Conservation (phyloP, 2,888 invertebrate genomes). For the Koerneria pararmatus region DNA sequence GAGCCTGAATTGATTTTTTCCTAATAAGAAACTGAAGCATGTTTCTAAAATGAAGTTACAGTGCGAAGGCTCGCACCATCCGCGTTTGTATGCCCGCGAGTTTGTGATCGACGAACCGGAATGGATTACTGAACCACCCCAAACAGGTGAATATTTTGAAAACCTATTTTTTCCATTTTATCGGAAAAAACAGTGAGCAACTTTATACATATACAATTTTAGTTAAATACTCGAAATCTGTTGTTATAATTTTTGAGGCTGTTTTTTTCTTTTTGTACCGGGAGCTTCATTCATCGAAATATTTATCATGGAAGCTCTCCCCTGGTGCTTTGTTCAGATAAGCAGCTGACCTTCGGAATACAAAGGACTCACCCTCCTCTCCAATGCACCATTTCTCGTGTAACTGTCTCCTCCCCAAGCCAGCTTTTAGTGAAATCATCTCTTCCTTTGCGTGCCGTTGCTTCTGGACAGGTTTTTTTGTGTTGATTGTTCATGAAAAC, state of each 20-base stretch:
- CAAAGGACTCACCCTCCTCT: slow-evolving; percentile 48
- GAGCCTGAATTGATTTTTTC: too few relatives aligned
- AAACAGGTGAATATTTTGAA: not conserved
- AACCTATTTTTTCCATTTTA: too few relatives aligned
- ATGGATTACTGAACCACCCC: slow-evolving; percentile 35
- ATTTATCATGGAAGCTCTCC: too few relatives aligned
- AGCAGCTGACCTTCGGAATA: slow-evolving; percentile 30
- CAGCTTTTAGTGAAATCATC: slow-evolving; percentile 32
- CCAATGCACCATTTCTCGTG: slow-evolving; percentile 27
- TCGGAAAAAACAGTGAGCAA: too few relatives aligned
- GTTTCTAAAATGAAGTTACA: slow-evolving; percentile 23
- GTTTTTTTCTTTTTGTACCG: too few relatives aligned
- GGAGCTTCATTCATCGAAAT: too few relatives aligned
- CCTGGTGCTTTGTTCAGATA: slow-evolving; percentile 15
- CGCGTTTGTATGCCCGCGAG: slow-evolving; percentile 39
- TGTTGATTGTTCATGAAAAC: not conserved
- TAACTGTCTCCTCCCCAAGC: not conserved
- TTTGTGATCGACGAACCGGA: slow-evolving; percentile 36
- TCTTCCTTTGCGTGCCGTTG: slow-evolving; percentile 47
- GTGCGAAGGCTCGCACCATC: slow-evolving; percentile 46
- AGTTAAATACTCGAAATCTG: too few relatives aligned
- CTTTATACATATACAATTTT: too few relatives aligned
- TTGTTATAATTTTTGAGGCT: too few relatives aligned
- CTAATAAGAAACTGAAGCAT: slow-evolving; percentile 1
- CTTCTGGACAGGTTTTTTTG: slow-evolving; percentile 43